phyloP scores from a whole-genome alignment of 2,888 invertebrate species.

The Chymomyza amoena region DNA sequence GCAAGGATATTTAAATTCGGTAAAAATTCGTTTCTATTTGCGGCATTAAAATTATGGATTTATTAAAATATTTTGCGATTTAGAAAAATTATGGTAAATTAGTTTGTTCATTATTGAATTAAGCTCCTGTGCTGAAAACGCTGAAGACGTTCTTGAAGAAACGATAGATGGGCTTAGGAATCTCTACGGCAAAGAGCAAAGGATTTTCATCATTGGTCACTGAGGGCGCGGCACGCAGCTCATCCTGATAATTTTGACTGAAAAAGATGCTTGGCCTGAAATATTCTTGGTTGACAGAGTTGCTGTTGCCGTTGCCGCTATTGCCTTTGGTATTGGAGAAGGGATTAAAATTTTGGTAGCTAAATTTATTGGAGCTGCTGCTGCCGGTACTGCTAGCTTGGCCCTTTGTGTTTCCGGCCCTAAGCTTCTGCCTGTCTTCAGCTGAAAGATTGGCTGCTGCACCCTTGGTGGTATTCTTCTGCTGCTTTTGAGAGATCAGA shows the following conservation, averaged over 20 bases:
- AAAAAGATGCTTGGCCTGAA: constrained; percentile 26
- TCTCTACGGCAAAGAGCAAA: constrained; percentile 56
- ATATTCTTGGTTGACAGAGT: background rate
- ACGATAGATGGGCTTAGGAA: constrained; percentile 60
- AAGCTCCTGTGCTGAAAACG: constrained; percentile 45
- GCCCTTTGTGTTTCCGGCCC: background rate
- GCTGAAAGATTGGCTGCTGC: background rate
- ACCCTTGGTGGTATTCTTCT: background rate
- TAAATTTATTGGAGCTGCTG: background rate
- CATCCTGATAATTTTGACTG: background rate
- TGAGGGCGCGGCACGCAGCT: constrained; percentile 33
- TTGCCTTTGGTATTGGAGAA: background rate
- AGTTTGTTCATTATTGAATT: background rate
- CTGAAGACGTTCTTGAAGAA: constrained; percentile 58
- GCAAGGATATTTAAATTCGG: background rate
- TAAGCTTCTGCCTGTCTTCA: background rate
- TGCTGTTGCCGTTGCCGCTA: background rate
- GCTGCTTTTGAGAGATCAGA: background rate
- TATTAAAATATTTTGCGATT: background rate
- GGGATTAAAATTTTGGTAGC: background rate
- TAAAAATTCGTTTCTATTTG: background rate
- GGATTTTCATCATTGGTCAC: constrained; percentile 37
- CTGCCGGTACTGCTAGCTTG: background rate
- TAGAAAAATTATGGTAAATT: background rate
- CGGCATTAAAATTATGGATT: background rate